Percentiles rank a stretch among this genome's conserved stretches.
phyloP scores from a whole-genome alignment of 2,113 vertebrate genomes.

The Geothlypis trichas region DNA sequence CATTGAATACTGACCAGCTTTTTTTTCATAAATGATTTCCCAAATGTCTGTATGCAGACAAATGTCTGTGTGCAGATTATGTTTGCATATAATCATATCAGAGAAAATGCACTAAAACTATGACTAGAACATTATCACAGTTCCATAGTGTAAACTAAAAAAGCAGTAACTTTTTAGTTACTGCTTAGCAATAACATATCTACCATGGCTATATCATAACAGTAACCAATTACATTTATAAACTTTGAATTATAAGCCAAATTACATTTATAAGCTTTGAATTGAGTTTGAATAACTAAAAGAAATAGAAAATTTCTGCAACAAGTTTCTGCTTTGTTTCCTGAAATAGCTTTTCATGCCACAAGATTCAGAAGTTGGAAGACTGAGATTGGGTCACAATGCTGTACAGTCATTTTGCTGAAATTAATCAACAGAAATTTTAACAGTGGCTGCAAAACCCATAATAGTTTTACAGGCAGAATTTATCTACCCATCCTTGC shows the following conservation, averaged over 20 bases:
- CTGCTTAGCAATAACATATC: neutral
- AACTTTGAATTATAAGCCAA: neutral
- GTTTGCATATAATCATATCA: neutral
- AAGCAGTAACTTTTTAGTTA: neutral
- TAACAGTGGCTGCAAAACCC: neutral
- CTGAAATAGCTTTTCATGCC: neutral
- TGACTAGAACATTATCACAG: neutral
- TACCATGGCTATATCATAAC: neutral
- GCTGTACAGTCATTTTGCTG: neutral
- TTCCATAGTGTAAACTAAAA: neutral
- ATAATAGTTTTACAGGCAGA: neutral
- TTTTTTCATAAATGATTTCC: neutral
- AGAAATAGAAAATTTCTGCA: neutral
- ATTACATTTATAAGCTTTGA: neutral
- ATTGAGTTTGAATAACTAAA: neutral
- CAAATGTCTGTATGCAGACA: neutral
- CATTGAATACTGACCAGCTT: neutral
- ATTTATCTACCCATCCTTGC: neutral
- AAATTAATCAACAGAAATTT: neutral
- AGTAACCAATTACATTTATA: neutral
- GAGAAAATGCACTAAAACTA: neutral
- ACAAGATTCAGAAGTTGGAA: neutral
- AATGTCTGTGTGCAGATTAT: neutral
- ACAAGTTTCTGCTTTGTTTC: neutral
- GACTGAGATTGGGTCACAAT: neutral